Conservation (phyloP, 2,113 vertebrate species). For the Eulacestoma nigropectus region DNA sequence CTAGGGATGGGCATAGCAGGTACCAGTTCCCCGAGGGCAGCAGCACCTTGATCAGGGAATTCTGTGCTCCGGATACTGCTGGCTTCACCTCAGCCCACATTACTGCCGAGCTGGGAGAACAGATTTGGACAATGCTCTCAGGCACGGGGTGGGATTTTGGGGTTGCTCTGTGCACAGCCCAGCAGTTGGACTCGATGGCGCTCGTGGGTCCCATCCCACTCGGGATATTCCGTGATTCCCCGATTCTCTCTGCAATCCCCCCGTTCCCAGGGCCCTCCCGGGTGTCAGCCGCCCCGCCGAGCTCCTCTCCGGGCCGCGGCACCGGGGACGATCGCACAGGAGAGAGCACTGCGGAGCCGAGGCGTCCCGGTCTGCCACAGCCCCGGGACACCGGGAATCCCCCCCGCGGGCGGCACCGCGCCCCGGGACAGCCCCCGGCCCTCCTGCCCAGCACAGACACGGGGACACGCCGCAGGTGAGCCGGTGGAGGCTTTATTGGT, state of each 20-base stretch:
- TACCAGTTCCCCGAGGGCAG: rapidly evolving
- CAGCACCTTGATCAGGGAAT: neutral
- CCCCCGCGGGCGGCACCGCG: rapidly evolving
- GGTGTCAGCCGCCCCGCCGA: too few relatives aligned
- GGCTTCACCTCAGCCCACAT: neutral
- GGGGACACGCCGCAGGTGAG: neutral
- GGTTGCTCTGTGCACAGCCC: neutral
- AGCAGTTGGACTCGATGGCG: neutral
- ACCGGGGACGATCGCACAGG: neutral
- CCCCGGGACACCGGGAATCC: too few relatives aligned
- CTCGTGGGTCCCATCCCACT: neutral
- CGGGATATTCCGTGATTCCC: neutral
- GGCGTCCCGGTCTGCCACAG: too few relatives aligned
- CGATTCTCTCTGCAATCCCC: neutral
- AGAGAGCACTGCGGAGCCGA: neutral
- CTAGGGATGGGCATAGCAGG: neutral
- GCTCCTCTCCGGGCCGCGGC: neutral
- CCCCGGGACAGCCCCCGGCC: rapidly evolving
- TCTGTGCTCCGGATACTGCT: rapidly evolving
- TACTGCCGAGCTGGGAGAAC: neutral
- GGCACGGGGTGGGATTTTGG: neutral
- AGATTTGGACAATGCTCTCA: rapidly evolving
- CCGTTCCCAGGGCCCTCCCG: rapidly evolving
- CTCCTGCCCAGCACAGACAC: neutral
- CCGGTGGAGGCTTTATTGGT: neutral